A percentile compares a stretch with the other conserved stretches of the same genome.
Evolutionary conservation across 1,140 invertebrate species (phyloP).

Genomic region (Eueides isabella): DNA sequence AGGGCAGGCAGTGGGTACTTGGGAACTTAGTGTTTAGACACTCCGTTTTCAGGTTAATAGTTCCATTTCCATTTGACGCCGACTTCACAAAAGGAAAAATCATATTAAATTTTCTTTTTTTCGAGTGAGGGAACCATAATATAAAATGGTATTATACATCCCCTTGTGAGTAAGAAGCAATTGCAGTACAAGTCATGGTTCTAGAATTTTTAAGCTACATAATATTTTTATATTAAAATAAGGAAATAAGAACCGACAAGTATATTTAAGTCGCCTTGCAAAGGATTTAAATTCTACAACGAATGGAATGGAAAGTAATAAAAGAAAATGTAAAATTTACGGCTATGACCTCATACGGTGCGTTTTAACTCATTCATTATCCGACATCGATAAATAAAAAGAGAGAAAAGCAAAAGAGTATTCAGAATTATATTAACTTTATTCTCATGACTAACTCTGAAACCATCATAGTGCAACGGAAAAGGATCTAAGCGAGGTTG

Average conservation of each 20-base stretch:
- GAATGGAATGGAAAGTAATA: constrained; percentile 23
- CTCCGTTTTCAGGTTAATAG: too few species aligned
- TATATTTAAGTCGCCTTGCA: not conserved
- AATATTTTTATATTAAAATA: not conserved
- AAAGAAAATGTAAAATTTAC: constrained; percentile 25
- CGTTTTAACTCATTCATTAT: not conserved
- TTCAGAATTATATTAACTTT: not conserved
- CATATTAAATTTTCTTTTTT: too few species aligned
- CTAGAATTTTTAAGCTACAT: not conserved
- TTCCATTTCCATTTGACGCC: too few species aligned
- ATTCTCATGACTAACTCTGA: too few species aligned
- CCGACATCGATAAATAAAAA: not conserved
- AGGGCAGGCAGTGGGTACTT: too few species aligned
- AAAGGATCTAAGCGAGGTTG: too few species aligned
- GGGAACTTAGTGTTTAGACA: too few species aligned
- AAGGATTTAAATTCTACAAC: constrained; percentile 5
- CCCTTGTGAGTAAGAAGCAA: not conserved
- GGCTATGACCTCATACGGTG: not conserved
- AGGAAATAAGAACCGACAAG: not conserved
- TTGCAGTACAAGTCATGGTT: not conserved
- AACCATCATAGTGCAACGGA: too few species aligned
- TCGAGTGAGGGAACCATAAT: too few species aligned
- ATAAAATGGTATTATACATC: not conserved
- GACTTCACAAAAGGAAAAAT: too few species aligned
- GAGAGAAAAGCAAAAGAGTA: not conserved